These are phyloP conservation scores for Apistogramma diplotaenia DNA, from an alignment of 2,113 vertebrate species.

Conservation along the genomic window DNA sequence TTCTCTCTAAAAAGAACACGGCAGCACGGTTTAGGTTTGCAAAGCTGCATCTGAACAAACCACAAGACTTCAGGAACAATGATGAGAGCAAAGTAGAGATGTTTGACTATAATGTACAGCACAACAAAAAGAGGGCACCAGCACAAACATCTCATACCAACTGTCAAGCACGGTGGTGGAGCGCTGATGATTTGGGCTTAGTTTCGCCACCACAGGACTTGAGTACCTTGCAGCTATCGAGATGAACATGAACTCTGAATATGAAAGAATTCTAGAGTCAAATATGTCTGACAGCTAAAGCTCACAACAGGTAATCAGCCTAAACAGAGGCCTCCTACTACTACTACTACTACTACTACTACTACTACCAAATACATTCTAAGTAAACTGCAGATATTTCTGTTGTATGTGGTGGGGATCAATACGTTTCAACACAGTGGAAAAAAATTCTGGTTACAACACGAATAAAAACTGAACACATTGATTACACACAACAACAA, in stretches of 20 bases:
- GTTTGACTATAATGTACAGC: not conserved
- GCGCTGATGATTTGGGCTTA: not conserved
- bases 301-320: not conserved
- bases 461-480: not conserved
- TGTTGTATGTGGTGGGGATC: not conserved
- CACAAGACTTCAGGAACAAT: not conserved
- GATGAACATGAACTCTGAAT: not conserved
- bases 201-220: not conserved
- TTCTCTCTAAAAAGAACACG: not conserved
- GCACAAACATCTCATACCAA: not conserved
- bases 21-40: not conserved
- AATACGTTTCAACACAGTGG: not conserved
- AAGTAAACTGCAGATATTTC: not conserved
- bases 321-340: not conserved
- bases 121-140: not conserved
- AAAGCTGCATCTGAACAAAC: not conserved
- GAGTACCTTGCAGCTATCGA: not conserved
- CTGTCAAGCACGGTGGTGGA: too few species aligned
- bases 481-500: conserved; percentile 10
- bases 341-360: too few species aligned
- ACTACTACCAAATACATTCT: too few species aligned
- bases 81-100: not conserved
- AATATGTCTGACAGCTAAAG: not conserved
- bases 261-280: not conserved
- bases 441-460: not conserved